A percentile compares a stretch with the other conserved stretches of the same genome.
phyloP scores from a whole-genome alignment of 2,113 vertebrate genomes.

The Semnornis frantzii region DNA sequence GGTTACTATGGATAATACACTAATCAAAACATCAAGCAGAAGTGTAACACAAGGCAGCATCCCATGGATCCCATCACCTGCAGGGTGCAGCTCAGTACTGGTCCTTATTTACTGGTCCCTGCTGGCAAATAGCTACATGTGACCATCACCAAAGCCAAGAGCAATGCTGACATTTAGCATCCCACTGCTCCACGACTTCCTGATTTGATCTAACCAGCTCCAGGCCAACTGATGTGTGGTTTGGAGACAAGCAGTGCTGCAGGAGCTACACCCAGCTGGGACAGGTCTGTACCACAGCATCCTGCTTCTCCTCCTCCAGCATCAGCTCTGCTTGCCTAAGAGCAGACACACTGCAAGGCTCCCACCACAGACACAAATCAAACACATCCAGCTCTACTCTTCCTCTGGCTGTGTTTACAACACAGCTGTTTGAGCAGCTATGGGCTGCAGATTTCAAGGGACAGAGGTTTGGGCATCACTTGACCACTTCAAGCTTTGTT shows the following conservation, averaged over 20 bases:
- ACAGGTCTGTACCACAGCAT: rapidly evolving
- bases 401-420: neutral
- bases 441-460: neutral
- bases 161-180: neutral
- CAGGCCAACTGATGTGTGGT: neutral
- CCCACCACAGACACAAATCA: rapidly evolving
- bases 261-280: neutral
- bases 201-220: neutral
- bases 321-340: neutral
- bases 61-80: neutral
- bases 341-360: neutral
- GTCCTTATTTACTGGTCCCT: neutral
- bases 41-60: neutral
- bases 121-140: neutral
- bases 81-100: neutral
- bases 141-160: neutral
- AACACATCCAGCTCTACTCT: neutral
- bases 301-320: neutral
- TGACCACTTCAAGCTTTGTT: neutral
- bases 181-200: neutral
- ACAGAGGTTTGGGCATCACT: neutral
- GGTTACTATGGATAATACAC: neutral
- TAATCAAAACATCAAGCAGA: neutral
- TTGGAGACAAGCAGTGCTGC: neutral
- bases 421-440: neutral